Evolutionary conservation across 2,888 invertebrate genomes (phyloP).

Genomic region (Odontothrips loti): DNA sequence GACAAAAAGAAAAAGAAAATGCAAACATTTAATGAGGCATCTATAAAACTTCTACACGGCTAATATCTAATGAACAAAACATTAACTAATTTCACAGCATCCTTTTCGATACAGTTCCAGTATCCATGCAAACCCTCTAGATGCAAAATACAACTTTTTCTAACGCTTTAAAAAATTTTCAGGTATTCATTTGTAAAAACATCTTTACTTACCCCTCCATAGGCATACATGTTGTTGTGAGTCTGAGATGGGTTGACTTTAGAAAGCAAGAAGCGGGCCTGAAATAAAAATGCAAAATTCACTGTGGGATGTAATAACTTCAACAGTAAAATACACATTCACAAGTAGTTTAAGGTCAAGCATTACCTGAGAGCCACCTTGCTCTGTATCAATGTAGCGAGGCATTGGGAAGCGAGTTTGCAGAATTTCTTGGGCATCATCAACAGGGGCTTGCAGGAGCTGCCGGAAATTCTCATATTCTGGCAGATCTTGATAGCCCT

Average conservation of each 20-base stretch:
- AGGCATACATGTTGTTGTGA: slow-evolving; percentile 97
- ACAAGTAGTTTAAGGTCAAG: no score
- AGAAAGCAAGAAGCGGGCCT: slow-evolving; percentile 93
- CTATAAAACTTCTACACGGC: slow-evolving; percentile 35
- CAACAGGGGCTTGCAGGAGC: slow-evolving; percentile 89
- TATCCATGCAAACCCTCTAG: no score
- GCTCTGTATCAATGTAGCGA: slow-evolving; percentile 97
- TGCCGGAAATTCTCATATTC: slow-evolving; percentile 98
- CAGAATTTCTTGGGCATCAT: slow-evolving; percentile 95
- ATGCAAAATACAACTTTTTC: slow-evolving; percentile 38
- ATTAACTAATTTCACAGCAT: no score
- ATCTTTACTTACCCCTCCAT: slow-evolving; percentile 73
- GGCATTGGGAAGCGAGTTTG: slow-evolving; percentile 97
- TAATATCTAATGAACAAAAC: slow-evolving; percentile 41
- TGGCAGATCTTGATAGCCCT: slow-evolving; percentile 93
- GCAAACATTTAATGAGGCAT: slow-evolving; percentile 28
- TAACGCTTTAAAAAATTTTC: not conserved
- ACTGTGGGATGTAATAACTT: slow-evolving; percentile 13
- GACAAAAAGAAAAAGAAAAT: slow-evolving; percentile 32
- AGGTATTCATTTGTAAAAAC: slow-evolving; percentile 21
- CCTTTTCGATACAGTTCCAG: no score
- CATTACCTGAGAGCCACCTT: slow-evolving; percentile 88
- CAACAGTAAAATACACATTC: not conserved
- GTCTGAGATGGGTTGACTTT: slow-evolving; percentile 99
- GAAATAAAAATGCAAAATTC: slow-evolving; percentile 42